Percentiles rank a stretch among this genome's conserved stretches.
Conservation (phyloP, 2,113 vertebrate species). For the Dinomys branickii region DNA sequence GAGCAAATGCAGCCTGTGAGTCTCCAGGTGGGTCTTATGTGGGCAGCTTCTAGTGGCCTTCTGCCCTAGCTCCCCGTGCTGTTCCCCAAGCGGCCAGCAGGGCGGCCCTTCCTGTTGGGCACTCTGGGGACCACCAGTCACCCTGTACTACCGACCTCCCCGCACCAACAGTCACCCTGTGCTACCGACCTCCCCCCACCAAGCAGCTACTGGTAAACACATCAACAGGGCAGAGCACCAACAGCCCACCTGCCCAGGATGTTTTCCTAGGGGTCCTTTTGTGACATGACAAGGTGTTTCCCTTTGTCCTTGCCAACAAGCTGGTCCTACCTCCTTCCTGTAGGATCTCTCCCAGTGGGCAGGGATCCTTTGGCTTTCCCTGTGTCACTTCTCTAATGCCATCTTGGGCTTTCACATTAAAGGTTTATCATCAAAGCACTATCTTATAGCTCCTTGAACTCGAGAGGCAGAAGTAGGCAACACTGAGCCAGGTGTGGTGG, state of each 20-base stretch:
- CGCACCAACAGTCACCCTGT: rapidly evolving
- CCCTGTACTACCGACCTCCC: rapidly evolving
- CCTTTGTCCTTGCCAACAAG: neutral
- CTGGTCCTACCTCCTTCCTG: neutral
- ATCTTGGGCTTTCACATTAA: neutral
- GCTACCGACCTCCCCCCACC: too few species aligned
- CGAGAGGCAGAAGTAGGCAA: neutral
- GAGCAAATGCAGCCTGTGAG: neutral
- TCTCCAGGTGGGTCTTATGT: neutral
- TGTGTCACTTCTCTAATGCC: neutral
- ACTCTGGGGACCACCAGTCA: neutral
- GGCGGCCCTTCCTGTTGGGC: neutral
- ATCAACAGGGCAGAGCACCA: too few species aligned
- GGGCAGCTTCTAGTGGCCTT: neutral
- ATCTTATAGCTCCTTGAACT: neutral
- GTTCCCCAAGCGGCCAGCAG: neutral
- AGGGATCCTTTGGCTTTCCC: neutral
- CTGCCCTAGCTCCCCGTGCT: neutral
- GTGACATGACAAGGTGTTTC: neutral
- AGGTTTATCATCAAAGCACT: neutral
- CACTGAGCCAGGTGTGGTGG: too few species aligned
- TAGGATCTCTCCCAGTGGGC: neutral
- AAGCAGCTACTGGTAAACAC: neutral
- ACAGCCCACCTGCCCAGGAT: neutral
- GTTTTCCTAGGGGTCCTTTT: neutral